Conservation (phyloP, 2,113 vertebrate genomes). For the Tonatia bakeri region DNA sequence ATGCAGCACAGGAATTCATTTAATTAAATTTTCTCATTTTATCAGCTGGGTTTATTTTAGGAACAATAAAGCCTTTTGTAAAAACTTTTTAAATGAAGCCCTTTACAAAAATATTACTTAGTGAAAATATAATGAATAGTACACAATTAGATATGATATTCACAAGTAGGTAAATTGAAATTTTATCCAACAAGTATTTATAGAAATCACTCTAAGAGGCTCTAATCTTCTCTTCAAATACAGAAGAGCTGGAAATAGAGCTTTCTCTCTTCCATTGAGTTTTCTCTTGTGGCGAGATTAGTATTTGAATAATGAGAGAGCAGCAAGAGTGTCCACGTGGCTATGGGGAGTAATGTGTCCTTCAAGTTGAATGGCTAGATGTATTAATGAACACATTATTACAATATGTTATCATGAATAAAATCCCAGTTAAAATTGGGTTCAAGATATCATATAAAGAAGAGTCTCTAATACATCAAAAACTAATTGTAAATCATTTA, state of each 20-base stretch:
- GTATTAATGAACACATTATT: background rate
- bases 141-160: background rate
- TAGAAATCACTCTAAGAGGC: background rate
- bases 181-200: background rate
- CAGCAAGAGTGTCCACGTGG: background rate
- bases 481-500: slow-evolving; percentile 49
- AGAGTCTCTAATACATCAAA: slow-evolving; percentile 28
- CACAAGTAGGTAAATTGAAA: background rate
- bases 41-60: background rate
- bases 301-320: background rate
- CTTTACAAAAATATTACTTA: background rate
- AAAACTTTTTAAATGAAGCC: background rate
- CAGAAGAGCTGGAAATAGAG: background rate
- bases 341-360: background rate
- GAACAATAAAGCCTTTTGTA: background rate
- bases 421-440: slow-evolving; percentile 2
- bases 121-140: background rate
- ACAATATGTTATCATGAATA: background rate
- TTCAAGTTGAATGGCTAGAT: background rate
- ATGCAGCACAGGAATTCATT: background rate
- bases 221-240: background rate
- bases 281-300: background rate
- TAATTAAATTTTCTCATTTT: background rate
- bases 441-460: slow-evolving; percentile 34
- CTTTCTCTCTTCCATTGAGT: background rate